Conservation (phyloP, 2,888 invertebrate species). For the Argyra leucocephala region DNA sequence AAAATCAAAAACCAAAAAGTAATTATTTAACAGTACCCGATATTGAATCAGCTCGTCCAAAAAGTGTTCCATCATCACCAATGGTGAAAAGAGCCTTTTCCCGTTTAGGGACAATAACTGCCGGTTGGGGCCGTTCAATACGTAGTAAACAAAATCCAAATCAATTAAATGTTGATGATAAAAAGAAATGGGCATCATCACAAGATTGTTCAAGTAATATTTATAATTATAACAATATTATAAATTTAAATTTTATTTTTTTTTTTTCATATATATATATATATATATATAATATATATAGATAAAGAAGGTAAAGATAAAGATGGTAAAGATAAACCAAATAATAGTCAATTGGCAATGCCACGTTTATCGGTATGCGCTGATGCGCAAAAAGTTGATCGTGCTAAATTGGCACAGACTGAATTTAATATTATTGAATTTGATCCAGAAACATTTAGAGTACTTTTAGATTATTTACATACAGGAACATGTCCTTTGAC, state of each 20-base stretch:
- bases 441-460: constrained; percentile 86
- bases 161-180: constrained; percentile 72
- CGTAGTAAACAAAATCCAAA: constrained; percentile 75
- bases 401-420: constrained; percentile 82
- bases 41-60: constrained; percentile 74
- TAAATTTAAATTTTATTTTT: constrained; percentile 9
- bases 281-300: constrained; percentile 34
- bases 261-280: constrained; percentile 17
- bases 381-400: constrained; percentile 87
- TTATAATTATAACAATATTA: constrained; percentile 31
- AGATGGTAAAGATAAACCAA: constrained; percentile 66
- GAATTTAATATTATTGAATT: constrained; percentile 94
- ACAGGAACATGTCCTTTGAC: constrained; percentile 87
- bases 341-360: constrained; percentile 64
- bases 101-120: constrained; percentile 79
- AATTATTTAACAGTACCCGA: constrained; percentile 88
- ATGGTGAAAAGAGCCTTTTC: constrained; percentile 90
- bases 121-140: constrained; percentile 82
- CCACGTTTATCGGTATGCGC: constrained; percentile 86
- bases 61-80: constrained; percentile 87
- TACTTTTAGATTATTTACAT: constrained; percentile 82
- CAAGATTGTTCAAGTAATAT: constrained; percentile 83
- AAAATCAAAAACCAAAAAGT: constrained; percentile 76
- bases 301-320: constrained; percentile 74
- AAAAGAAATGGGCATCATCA: constrained; percentile 85